phyloP scores from a whole-genome alignment of 2,113 vertebrate genomes.

The Eptesicus fuscus region DNA sequence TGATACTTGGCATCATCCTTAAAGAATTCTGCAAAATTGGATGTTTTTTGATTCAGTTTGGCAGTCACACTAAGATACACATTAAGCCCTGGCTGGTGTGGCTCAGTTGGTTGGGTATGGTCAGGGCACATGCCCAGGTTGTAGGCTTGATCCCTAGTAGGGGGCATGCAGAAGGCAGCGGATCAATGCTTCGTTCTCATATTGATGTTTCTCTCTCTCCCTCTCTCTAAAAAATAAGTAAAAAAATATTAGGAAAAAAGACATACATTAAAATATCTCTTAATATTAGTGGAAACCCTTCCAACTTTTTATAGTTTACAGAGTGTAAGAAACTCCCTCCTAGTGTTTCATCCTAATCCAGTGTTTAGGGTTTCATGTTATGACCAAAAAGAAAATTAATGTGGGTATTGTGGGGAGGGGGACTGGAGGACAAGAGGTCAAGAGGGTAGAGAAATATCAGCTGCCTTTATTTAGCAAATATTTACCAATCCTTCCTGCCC shows the following conservation, averaged over 20 bases:
- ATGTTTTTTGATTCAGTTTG: slow-evolving; percentile 9
- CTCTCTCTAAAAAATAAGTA: too few relatives aligned
- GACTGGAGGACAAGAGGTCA: not conserved
- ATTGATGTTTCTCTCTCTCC: too few relatives aligned
- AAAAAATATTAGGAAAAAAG: too few relatives aligned
- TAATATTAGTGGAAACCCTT: not conserved
- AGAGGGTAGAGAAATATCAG: not conserved
- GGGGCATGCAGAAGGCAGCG: too few relatives aligned
- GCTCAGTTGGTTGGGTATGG: too few relatives aligned
- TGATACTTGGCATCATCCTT: slow-evolving; percentile 14
- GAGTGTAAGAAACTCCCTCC: not conserved
- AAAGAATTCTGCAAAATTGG: not conserved
- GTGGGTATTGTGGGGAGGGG: not conserved
- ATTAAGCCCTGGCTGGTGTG: too few relatives aligned
- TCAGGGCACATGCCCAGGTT: too few relatives aligned
- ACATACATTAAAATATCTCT: not conserved
- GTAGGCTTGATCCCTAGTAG: too few relatives aligned
- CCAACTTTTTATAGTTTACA: not conserved
- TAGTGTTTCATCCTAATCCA: not conserved
- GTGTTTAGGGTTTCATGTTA: not conserved
- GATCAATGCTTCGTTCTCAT: too few relatives aligned
- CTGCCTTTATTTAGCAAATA: slow-evolving; percentile 7
- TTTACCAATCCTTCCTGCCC: not conserved
- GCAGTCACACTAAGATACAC: not conserved
- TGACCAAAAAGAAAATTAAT: not conserved